Evolutionary conservation across 2,113 vertebrate species (phyloP), one percentile per base, ranked within the genome.

Genomic region (Callorhinus ursinus): DNA sequence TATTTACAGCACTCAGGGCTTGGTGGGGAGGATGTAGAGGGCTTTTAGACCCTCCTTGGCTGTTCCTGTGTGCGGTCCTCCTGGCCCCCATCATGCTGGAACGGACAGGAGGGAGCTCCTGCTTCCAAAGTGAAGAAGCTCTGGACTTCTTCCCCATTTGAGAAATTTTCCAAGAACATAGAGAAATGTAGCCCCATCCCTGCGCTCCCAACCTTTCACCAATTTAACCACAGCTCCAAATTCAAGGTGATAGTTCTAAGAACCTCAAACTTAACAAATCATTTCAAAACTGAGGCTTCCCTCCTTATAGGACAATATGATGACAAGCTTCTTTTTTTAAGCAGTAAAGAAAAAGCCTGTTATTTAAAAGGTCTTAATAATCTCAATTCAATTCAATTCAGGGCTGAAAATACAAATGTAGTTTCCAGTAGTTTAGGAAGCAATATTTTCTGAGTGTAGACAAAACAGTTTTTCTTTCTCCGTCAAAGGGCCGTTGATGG

Each of bases 141-240:
- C 67, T 16, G 61, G 57, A 31, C 57, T 76, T 67, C 85, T 93
- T 71, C 51, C 49, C 59, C 33, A 36, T 4, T 4, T 0, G 3
- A 94, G 65, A 72, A 74, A 67, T 39, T 21, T 83, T 63, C 26
- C 39, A 81, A 74, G 87, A 33, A 6, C 53, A 14, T 9, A 12
- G 42, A 82, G 88, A 84, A 57, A 51, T 51, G 76, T 2, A 8
- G 3, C 0, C 2, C 26, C 7, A 7, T 24, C n/a, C 51, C 65
- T 28, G 1, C 10, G 39, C 3, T 15, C 46, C 55, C 69, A 24
- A 72, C 39, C 51, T 81, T 16, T 21, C 55, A 69, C 59, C 69
- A 90, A 19, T 57, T 91, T 36, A 95, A 93, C 63, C 67, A 83
- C 5, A 90, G 74, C 28, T 96, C 74, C 95, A 98, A 96, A 98